Conservation (phyloP, 92 coral and sea anemone genomes). For the Phymanthus crucifer region DNA sequence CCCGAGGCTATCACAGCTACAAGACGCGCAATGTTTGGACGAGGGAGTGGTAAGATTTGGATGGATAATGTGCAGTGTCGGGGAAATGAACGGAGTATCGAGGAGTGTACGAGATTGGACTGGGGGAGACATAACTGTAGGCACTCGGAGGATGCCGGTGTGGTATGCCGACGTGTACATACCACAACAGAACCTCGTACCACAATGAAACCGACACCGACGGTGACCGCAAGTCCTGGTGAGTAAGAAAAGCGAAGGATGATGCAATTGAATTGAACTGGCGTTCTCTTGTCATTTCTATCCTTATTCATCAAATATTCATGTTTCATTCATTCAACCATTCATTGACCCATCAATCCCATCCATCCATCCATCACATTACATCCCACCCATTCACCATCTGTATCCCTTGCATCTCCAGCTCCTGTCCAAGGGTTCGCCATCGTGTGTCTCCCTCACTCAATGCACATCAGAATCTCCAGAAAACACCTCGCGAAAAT, state of each 20-base stretch:
- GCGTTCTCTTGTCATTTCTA: not conserved
- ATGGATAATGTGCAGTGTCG: constrained; percentile 48
- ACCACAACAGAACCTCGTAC: not conserved
- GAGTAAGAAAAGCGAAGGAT: constrained; percentile 6
- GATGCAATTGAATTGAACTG: not conserved
- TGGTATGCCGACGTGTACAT: constrained; percentile 17
- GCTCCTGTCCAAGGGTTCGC: constrained; percentile 30
- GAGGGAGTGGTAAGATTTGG: constrained; percentile 24
- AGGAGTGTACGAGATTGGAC: constrained; percentile 27
- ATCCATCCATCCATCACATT: no score
- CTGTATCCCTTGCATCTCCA: not conserved
- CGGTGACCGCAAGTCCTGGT: not conserved
- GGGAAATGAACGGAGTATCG: constrained; percentile 26
- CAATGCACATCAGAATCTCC: constrained; percentile 41
- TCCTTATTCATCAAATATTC: no score
- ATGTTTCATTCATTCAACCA: no score
- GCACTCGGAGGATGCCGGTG: constrained; percentile 39
- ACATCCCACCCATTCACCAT: no score
- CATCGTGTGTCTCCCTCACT: constrained; percentile 36
- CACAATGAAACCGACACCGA: no score
- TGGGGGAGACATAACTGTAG: constrained; percentile 36
- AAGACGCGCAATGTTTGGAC: constrained; percentile 24
- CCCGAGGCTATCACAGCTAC: constrained; percentile 16
- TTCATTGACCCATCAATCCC: no score
- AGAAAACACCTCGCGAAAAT: constrained; percentile 18